Evolutionary conservation across 2,797 vertebrate species (phyloP).

Genomic region (Petrocephalus sullivani): DNA sequence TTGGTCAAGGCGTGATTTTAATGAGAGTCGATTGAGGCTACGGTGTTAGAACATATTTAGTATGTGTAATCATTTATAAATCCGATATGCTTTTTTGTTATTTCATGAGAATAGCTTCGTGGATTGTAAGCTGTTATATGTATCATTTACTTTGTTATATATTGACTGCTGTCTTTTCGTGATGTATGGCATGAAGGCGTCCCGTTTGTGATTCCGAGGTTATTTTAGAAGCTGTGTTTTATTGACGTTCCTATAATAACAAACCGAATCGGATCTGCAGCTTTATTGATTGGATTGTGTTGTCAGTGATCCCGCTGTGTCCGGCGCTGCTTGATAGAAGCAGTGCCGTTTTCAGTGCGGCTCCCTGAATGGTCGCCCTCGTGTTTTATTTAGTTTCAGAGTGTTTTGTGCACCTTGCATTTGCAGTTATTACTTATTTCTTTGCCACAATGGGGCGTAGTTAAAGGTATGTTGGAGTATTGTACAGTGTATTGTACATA

Average conservation of each 20-base stretch:
- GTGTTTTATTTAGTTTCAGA: neutral
- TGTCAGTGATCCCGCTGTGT: neutral
- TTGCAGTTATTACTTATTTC: neutral
- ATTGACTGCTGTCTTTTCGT: neutral
- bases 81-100: neutral
- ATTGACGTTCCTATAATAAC: neutral
- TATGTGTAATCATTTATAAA: neutral
- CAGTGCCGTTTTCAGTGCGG: neutral
- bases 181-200: neutral
- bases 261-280: neutral
- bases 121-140: neutral
- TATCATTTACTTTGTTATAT: neutral
- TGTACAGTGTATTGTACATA: neutral
- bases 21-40: neutral
- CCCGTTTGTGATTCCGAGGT: neutral
- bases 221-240: neutral
- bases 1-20: neutral
- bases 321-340: neutral
- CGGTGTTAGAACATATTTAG: neutral
- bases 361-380: neutral
- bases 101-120: neutral
- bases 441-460: neutral
- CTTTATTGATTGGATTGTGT: neutral
- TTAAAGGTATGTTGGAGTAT: neutral
- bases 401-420: neutral